These are phyloP conservation scores for Rhamnusium bicolor DNA, from an alignment of 2,888 invertebrate species.

Conservation along the genomic window DNA sequence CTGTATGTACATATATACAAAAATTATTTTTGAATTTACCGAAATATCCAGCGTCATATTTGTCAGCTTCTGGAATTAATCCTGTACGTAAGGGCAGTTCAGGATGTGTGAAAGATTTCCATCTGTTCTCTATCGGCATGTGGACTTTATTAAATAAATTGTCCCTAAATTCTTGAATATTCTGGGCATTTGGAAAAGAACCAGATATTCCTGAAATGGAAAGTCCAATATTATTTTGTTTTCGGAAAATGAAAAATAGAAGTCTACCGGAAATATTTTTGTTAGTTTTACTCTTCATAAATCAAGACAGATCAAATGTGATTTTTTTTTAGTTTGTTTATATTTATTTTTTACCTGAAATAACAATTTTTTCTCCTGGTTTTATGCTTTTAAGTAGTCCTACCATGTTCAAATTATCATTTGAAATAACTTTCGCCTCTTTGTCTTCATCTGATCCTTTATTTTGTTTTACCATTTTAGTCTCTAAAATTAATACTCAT, in stretches of 20 bases:
- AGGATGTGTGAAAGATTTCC: slow-evolving; percentile 80
- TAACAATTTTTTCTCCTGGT: slow-evolving; percentile 24
- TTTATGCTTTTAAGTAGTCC: background rate
- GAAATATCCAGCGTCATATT: slow-evolving; percentile 74
- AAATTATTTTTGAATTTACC: slow-evolving; percentile 53
- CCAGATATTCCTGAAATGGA: no score
- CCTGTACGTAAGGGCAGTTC: slow-evolving; percentile 78
- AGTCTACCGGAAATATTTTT: no score
- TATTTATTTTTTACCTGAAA: slow-evolving; percentile 13
- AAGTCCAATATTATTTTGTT: no score
- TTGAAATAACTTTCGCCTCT: background rate
- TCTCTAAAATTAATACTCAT: no score
- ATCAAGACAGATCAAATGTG: slow-evolving; percentile 88
- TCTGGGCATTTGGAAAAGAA: no score
- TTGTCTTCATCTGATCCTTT: background rate
- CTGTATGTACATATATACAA: no score
- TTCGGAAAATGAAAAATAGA: no score
- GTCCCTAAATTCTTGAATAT: no score
- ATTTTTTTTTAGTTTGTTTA: slow-evolving; percentile 75
- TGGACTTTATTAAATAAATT: no score
- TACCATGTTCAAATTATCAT: background rate
- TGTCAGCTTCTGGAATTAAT: slow-evolving; percentile 73
- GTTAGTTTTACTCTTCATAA: no score
- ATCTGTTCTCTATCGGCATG: slow-evolving; percentile 76
- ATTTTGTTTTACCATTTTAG: no score